Percentiles rank a stretch among this genome's conserved stretches.
Conservation (phyloP, 2,797 vertebrate genomes). For the Acanthiza pusilla region DNA sequence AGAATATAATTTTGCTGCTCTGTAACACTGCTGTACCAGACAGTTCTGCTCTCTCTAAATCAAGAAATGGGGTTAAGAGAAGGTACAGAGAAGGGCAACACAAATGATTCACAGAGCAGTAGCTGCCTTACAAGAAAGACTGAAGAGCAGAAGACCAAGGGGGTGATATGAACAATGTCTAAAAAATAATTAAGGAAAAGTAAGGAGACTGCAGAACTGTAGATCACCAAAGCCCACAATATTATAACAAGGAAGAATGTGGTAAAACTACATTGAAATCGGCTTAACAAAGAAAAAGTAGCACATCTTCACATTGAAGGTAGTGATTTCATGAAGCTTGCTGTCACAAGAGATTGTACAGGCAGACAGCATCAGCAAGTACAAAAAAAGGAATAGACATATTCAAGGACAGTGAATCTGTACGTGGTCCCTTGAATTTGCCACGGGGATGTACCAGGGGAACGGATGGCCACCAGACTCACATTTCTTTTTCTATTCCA, state of each 20-base stretch:
- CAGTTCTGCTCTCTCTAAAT: not conserved
- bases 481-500: not conserved
- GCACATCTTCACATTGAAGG: not conserved
- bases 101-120: not conserved
- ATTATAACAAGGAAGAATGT: not conserved
- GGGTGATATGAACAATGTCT: not conserved
- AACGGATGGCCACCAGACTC: not conserved
- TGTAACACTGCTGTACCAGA: not conserved
- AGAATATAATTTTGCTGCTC: not conserved
- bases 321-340: not conserved
- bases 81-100: not conserved
- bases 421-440: not conserved
- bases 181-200: not conserved
- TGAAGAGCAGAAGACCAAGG: not conserved
- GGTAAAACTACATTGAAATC: not conserved
- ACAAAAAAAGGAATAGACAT: not conserved
- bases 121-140: not conserved
- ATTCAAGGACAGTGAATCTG: not conserved
- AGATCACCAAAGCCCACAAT: not conserved
- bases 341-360: not conserved
- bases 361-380: not conserved
- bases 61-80: not conserved
- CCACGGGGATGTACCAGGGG: not conserved
- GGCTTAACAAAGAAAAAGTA: not conserved
- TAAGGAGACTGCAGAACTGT: not conserved